phyloP scores from a whole-genome alignment of 2,113 vertebrate species.

The Boulengeromyrus knoepffleri region DNA sequence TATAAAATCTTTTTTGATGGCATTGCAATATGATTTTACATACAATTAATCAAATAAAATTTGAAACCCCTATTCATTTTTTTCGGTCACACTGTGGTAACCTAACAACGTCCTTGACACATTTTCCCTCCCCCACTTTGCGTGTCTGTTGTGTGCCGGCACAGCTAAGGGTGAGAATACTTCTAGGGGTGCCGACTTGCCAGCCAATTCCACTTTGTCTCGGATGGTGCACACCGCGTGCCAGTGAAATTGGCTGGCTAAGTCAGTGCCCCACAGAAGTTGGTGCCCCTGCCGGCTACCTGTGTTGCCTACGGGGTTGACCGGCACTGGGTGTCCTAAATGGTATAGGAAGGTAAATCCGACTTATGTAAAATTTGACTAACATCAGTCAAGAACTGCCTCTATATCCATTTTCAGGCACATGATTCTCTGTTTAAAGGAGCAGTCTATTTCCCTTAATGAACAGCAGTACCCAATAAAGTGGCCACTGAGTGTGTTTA shows the following conservation, averaged over 20 bases:
- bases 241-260: background rate
- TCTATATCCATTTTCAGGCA: background rate
- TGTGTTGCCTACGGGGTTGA: background rate
- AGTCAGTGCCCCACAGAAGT: background rate
- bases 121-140: background rate
- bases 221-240: background rate
- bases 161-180: background rate
- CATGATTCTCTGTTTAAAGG: background rate
- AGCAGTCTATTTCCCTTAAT: background rate
- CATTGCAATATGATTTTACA: background rate
- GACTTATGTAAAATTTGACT: background rate
- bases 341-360: background rate
- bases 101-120: background rate
- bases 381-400: background rate
- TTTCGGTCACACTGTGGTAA: background rate
- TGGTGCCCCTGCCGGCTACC: background rate
- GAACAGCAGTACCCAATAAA: background rate
- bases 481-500: background rate
- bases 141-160: background rate
- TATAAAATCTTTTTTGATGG: background rate
- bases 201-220: background rate
- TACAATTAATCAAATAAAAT: background rate
- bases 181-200: background rate
- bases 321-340: background rate
- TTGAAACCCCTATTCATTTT: background rate